Base-by-base conservation (phyloP, 2,797 vertebrate genomes). In the Cirrhinus molitorella region DNA sequence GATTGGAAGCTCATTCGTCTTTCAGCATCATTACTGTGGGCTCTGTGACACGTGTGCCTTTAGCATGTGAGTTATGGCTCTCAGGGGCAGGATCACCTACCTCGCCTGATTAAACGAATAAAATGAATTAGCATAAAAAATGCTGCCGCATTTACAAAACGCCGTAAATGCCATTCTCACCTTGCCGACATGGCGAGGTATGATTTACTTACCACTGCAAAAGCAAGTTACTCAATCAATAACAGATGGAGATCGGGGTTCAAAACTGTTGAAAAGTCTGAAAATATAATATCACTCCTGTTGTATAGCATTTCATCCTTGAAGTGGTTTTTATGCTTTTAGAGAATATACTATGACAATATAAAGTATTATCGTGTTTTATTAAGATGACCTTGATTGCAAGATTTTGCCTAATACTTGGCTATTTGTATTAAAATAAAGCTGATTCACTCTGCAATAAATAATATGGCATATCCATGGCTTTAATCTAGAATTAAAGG, bases 81-180 rank as follows among this genome's bases (percentile, higher is more conserved):
- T 84, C 84, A 34, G 61, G 82, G 77, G 88, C 67, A 57, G 74
- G 77, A 87, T 88, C 76, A 23, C 67, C 76, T 71, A 65, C 51
- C 59, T 76, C 25, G 68, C 73, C 72, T 81, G 85, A 88, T 89
- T 88, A 89, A 87, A 85, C 57, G 49, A 86, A 81, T 75, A 49
- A 83, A 85, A 59, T 34, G 73, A 73, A 86, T 88, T 87, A 87
- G 83, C 88, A 88, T 88, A 85, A 88, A 88, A 87, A 85, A 86
- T 83, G 80, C 80, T 55, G 55, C 67, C 12, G 76, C 76, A 55
- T 84, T 85, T 85, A 86, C 72, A 40, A 78, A 87, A 85, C 25
- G 70, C 82, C 80, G 79, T 89, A 85, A 89, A 88, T n/a, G 55
- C 81, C 87, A 75, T 72, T 84, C 63, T 85, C 85, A 85, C 87